Percentiles rank a stretch among this genome's conserved stretches.
Evolutionary conservation across 92 coral and sea anemone species (phyloP).

Genomic region (Palythoa grandiflora): DNA sequence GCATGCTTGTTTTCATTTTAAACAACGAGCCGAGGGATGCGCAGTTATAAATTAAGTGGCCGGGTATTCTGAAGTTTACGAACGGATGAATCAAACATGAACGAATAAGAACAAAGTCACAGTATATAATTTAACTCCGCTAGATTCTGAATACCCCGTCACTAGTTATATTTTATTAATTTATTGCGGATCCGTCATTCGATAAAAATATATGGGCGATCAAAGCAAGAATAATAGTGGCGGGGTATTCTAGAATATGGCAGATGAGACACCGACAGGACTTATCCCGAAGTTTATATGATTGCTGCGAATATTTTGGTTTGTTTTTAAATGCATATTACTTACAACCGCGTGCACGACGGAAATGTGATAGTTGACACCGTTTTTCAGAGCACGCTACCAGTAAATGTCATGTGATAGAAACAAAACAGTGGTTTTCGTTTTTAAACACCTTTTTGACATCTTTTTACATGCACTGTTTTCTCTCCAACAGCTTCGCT

Average conservation of each 20-base stretch:
- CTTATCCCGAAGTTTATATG: constrained; percentile 28
- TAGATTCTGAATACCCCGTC: neutral
- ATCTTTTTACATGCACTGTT: constrained; percentile 1
- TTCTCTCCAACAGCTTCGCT: constrained; percentile 7
- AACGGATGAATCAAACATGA: neutral
- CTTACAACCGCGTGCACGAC: constrained; percentile 29
- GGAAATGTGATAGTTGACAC: neutral
- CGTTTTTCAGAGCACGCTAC: neutral
- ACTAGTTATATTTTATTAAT: neutral
- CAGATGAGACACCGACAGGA: constrained; percentile 12
- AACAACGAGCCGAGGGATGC: neutral
- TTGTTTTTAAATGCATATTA: constrained; percentile 25
- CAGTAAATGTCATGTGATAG: constrained; percentile 16
- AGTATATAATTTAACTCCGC: neutral
- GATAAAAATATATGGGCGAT: neutral
- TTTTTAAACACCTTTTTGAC: constrained; percentile 2
- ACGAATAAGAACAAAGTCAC: neutral
- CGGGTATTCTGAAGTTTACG: neutral
- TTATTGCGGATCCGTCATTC: neutral
- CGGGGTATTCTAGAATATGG: constrained; percentile 6
- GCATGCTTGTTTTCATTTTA: neutral
- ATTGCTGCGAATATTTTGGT: constrained; percentile 25
- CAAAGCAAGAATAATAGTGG: constrained; percentile 2
- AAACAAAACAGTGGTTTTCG: constrained; percentile 4
- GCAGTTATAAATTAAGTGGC: neutral